Conservation (phyloP, 1,140 invertebrate genomes). For the Aphaenogaster rudis region DNA sequence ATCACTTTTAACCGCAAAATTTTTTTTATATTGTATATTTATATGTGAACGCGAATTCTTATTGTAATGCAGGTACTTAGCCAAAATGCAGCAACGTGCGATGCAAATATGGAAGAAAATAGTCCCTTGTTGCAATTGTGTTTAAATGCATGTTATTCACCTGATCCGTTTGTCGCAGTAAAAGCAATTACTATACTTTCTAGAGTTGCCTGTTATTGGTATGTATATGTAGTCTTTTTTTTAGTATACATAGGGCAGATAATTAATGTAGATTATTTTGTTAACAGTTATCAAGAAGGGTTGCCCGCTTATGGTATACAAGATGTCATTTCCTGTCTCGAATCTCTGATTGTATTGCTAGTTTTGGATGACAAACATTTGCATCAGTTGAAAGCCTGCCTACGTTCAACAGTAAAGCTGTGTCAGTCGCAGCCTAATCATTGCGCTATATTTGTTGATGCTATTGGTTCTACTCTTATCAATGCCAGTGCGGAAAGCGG, state of each 20-base stretch:
- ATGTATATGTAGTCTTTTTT: slow-evolving; percentile 60
- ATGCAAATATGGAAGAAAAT: slow-evolving; percentile 85
- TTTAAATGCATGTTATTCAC: slow-evolving; percentile 88
- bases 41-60: background rate
- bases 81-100: slow-evolving; percentile 84
- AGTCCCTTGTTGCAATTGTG: slow-evolving; percentile 82
- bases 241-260: background rate
- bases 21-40: slow-evolving; percentile 26
- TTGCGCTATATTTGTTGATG: slow-evolving; percentile 89
- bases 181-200: slow-evolving; percentile 91
- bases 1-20: background rate
- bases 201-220: slow-evolving; percentile 90
- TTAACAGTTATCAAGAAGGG: slow-evolving; percentile 89
- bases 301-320: slow-evolving; percentile 89
- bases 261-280: slow-evolving; percentile 56
- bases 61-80: slow-evolving; percentile 81
- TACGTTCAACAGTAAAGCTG: slow-evolving; percentile 91
- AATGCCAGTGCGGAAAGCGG: slow-evolving; percentile 80
- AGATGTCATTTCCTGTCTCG: slow-evolving; percentile 89
- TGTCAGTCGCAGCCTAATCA: slow-evolving; percentile 89
- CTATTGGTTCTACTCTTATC: slow-evolving; percentile 88
- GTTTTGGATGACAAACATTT: slow-evolving; percentile 87
- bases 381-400: slow-evolving; percentile 88
- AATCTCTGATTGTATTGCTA: slow-evolving; percentile 91
- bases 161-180: slow-evolving; percentile 89